Conservation (phyloP, 2,113 vertebrate genomes). For the Sinocyclocheilus anophthalmus region DNA sequence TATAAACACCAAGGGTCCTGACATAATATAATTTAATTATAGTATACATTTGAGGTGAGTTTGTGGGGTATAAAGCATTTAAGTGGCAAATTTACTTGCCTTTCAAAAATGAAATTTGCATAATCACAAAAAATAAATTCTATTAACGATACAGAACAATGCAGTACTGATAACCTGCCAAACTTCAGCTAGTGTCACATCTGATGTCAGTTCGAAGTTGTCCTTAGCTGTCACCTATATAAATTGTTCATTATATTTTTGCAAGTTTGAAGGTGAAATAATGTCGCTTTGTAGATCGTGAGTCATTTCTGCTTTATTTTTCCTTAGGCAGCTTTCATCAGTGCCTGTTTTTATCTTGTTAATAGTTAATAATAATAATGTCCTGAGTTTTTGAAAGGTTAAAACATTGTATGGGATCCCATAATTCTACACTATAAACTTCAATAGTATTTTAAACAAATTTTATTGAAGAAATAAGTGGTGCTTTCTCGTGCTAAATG, state of each 20-base stretch:
- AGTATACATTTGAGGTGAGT: neutral
- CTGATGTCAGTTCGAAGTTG: neutral
- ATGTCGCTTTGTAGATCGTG: neutral
- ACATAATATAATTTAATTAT: neutral
- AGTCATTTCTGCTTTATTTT: neutral
- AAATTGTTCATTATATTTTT: neutral
- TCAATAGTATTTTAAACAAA: neutral
- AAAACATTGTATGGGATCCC: neutral
- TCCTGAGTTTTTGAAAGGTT: neutral
- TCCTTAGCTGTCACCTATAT: neutral
- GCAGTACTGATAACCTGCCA: neutral
- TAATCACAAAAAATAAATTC: neutral
- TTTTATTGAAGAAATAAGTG: neutral
- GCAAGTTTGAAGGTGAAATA: neutral
- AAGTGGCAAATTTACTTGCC: neutral
- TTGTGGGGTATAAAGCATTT: neutral
- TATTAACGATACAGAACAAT: neutral
- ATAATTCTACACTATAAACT: neutral
- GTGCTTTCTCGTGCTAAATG: neutral
- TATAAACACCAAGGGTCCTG: constrained; percentile 9
- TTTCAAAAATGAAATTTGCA: neutral
- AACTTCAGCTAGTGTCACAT: neutral
- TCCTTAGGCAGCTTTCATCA: neutral
- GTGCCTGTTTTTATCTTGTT: neutral
- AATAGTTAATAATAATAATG: neutral